Conservation (phyloP, 2,113 vertebrate genomes). For the Peucedramus taeniatus region DNA sequence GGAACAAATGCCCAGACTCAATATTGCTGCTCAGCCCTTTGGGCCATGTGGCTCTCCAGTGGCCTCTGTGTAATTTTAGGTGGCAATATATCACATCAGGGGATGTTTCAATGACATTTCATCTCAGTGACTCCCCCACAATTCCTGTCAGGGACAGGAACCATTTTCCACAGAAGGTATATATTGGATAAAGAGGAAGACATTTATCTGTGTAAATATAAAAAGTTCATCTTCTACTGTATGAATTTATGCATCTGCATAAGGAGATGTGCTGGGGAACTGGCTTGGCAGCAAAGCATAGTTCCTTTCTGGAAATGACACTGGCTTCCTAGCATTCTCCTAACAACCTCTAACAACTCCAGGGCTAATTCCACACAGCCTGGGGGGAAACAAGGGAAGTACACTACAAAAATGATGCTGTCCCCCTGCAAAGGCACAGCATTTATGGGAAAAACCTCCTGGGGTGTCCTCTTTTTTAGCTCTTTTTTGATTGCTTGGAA, state of each 20-base stretch:
- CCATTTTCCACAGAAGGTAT: background rate
- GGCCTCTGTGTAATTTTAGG: background rate
- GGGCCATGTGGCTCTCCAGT: background rate
- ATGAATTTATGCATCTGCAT: background rate
- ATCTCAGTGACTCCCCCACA: background rate
- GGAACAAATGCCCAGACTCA: rapidly evolving
- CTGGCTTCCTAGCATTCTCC: background rate
- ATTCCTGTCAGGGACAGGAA: background rate
- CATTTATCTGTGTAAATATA: background rate
- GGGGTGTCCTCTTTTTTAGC: background rate
- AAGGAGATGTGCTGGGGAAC: background rate
- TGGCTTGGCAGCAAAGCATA: background rate
- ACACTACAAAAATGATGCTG: background rate
- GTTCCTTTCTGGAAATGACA: background rate
- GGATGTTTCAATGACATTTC: background rate
- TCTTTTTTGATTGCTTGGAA: background rate
- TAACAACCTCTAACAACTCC: background rate
- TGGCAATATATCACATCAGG: background rate
- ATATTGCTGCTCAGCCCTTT: background rate
- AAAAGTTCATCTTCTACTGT: background rate
- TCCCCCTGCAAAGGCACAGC: background rate
- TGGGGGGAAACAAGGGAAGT: background rate
- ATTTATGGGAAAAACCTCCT: background rate
- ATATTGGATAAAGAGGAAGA: background rate
- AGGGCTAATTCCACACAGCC: background rate